Conservation (phyloP, 2,888 invertebrate species). For the Teleogryllus oceanicus region DNA sequence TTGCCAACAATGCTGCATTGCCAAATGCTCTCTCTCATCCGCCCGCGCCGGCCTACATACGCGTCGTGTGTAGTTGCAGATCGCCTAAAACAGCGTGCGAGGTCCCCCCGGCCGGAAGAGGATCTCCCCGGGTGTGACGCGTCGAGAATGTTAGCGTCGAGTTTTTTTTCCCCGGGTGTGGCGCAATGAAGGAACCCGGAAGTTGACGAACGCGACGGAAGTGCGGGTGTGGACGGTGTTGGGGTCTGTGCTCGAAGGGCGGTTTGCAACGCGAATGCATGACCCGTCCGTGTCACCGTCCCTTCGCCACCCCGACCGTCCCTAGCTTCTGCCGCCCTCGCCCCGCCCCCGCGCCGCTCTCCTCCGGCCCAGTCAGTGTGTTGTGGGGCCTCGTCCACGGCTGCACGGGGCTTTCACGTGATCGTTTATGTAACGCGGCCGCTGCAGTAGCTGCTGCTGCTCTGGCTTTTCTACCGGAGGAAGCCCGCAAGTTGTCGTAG, state of each 20-base stretch:
- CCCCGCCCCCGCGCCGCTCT: background rate
- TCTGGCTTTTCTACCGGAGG: too few species aligned
- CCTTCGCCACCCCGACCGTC: background rate
- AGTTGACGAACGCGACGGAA: background rate
- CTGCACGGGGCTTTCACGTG: background rate
- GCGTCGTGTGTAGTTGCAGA: too few species aligned
- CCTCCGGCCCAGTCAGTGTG: background rate
- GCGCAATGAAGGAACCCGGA: background rate
- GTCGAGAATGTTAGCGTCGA: background rate
- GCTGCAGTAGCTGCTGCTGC: background rate
- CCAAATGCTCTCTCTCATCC: too few species aligned
- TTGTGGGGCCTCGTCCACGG: background rate
- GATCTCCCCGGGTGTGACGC: background rate
- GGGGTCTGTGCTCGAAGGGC: background rate
- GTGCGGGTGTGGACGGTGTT: background rate
- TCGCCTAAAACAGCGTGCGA: too few species aligned
- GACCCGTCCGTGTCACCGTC: background rate
- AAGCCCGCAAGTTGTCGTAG: too few species aligned
- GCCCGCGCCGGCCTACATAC: too few species aligned
- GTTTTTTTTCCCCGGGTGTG: background rate
- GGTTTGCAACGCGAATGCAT: background rate
- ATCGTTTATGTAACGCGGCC: background rate
- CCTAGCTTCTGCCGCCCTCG: background rate
- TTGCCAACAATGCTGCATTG: too few species aligned
- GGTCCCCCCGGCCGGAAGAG: background rate